Evolutionary conservation across 2,797 vertebrate species (phyloP), one percentile per base, ranked within the genome.

Genomic region (Rhabdomys pumilio): DNA sequence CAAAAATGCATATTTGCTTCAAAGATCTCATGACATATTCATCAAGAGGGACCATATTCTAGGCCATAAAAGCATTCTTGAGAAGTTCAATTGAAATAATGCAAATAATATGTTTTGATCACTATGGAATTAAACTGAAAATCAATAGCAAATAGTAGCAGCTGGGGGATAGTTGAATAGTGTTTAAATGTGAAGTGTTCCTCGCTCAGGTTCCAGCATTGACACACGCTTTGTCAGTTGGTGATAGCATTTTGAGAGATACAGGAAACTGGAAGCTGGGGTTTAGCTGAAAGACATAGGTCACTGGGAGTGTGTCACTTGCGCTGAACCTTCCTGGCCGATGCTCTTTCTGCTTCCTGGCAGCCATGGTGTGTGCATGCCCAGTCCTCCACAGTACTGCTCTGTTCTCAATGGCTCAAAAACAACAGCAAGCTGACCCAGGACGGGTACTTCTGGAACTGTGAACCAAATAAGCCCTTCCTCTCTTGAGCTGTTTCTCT

Each of bases 31-130:
- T 72, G 17, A n/a, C 76, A 34, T 65, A 89, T 89, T 91, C 55
- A 89, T 89, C 72, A 84, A 72, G n/a, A 89, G 44, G 63, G 41
- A 81, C 65, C n/a, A 34, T 61, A 91, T 31, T 55, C 59, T 44
- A 13, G 47, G 26, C 53, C 75, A 89, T 65, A 91, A 95, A 94
- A 76, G 26, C 84, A 63, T 47, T 86, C 44, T 84, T 50, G 29
- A 26, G 79, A 86, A 79, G 93, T 95, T 87, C 91, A 87, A 73
- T 5, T 75, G 55, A 94, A 90, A 63, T 83, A 57, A 86, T 41
- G 41, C 7, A 94, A 84, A 86, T 34, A 65, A 3, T 47, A 38
- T 87, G 87, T 84, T 61, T 69, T 92, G 89, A 76, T 63, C 53
- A n/a, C 26, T 41, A 24, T 17, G 31, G 67, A 89, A 85, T 17